phyloP scores from a whole-genome alignment of 2,888 invertebrate species.

The Apantesis nais region DNA sequence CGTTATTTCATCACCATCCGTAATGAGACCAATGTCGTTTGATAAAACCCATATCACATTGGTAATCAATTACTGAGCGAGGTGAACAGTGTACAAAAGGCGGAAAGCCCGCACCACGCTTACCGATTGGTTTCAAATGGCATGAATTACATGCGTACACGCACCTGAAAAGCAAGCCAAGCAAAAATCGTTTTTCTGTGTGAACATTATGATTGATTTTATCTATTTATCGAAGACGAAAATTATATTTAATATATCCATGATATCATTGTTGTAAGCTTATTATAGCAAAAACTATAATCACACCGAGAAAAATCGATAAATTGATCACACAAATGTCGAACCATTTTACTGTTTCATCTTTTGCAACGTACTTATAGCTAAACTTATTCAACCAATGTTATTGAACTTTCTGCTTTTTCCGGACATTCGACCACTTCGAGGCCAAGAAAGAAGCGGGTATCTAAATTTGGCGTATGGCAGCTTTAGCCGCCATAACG shows the following conservation, averaged over 20 bases:
- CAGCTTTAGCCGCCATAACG: conserved; percentile 78
- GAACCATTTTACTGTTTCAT: neutral
- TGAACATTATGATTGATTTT: neutral
- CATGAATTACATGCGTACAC: neutral
- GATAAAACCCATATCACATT: conserved; percentile 3
- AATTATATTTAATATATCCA: neutral
- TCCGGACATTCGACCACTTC: conserved; percentile 48
- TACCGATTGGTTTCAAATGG: conserved; percentile 19
- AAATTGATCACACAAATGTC: neutral
- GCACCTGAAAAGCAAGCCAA: neutral
- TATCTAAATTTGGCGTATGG: conserved; percentile 80
- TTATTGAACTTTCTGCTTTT: conserved; percentile 47
- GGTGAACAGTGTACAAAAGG: conserved; percentile 6
- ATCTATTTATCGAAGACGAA: neutral
- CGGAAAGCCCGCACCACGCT: conserved; percentile 8
- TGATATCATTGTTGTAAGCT: neutral
- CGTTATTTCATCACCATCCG: neutral
- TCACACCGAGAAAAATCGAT: neutral
- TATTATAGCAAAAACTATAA: neutral
- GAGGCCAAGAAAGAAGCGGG: conserved; percentile 61
- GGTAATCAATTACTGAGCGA: conserved; percentile 20
- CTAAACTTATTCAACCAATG: conserved; percentile 16
- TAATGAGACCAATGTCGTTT: neutral
- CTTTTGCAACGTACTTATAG: neutral
- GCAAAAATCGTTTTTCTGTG: neutral